Evolutionary conservation across 2,113 vertebrate genomes (phyloP), one percentile per base, ranked within the genome.

Genomic region (Myodes glareolus): DNA sequence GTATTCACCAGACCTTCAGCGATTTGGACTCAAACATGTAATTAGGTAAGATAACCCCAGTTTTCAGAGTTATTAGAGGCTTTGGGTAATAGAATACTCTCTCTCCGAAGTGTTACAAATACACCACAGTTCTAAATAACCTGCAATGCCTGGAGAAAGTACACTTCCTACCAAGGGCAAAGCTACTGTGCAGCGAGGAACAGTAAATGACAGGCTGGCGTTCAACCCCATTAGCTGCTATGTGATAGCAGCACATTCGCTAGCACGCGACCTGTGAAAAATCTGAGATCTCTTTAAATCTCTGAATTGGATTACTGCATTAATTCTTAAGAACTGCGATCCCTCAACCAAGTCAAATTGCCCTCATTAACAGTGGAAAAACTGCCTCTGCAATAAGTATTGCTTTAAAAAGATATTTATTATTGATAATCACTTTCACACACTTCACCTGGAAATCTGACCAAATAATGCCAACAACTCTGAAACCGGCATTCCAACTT

Each of bases 221-320:
- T 99, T 99, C 99, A 99, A 99, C 99, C 99, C 99, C 99, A 99
- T 99, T 99, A 99, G 99, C 99, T 99, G 99, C 99, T 99, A 99
- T 99, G 99, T 99, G 99, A 99, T 99, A 99, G 99, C 98, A 99
- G 98, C 98, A 99, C 99, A 99, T 99, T 99, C 99, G 99, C 99
- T 98, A 99, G 99, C 99, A 99, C 98, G 99, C 99, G 99, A 99
- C 99, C 99, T 99, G 99, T 99, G 99, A 99, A 99, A 99, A 99
- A 99, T 99, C 99, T 98, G 98, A 99, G 99, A 99, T 99, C 99
- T 99, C 99, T 99, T 99, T 99, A 99, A 99, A 99, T 99, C 99
- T 99, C 98, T 99, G 99, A 99, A 99, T 99, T 99, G 99, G 99
- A 99, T 99, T 99, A 99, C 99, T 98, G 99, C 99, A 99, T 99